Evolutionary conservation across 2,113 vertebrate species (phyloP).

Genomic region (Toxotes chatareus): DNA sequence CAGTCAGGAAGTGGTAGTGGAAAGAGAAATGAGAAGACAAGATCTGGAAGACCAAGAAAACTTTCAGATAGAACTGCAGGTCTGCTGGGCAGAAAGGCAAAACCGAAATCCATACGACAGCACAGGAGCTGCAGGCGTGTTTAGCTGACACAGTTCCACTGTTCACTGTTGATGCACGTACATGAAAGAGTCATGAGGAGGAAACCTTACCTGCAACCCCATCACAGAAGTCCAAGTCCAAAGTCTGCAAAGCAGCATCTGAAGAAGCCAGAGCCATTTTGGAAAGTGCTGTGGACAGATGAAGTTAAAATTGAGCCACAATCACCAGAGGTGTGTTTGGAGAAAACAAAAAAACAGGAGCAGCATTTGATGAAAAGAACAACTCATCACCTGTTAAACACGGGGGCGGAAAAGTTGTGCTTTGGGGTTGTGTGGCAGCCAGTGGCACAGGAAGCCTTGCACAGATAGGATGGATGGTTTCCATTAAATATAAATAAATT

Average conservation of each 20-base stretch:
- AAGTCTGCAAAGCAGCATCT: not conserved
- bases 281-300: not conserved
- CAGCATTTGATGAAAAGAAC: not conserved
- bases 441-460: not conserved
- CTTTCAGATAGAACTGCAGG: not conserved
- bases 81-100: not conserved
- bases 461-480: not conserved
- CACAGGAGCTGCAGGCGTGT: not conserved
- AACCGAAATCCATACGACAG: not conserved
- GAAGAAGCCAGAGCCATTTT: not conserved
- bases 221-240: not conserved
- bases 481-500: not conserved
- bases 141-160: not conserved
- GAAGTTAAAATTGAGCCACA: not conserved
- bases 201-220: not conserved
- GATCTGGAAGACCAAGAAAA: not conserved
- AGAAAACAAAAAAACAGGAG: too few species aligned
- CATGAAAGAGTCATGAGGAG: not conserved
- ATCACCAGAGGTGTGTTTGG: not conserved
- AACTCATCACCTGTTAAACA: not conserved
- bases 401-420: not conserved
- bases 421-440: not conserved
- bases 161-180: not conserved
- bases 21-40: not conserved
- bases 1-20: not conserved